Conservation (phyloP, 2,797 vertebrate genomes). For the Pseudochromis fuscus region DNA sequence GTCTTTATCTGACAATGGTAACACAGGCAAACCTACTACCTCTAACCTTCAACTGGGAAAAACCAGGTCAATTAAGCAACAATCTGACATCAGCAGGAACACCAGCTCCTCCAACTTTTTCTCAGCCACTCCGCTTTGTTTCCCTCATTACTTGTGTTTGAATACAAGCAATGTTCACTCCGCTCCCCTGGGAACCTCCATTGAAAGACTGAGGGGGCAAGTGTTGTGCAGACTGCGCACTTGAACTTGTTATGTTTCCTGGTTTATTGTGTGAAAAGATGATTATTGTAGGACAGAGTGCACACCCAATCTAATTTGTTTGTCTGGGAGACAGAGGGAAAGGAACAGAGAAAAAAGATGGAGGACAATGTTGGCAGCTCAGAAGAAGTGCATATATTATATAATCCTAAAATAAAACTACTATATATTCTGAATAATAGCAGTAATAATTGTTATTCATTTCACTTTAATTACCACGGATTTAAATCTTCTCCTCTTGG, state of each 20-base stretch:
- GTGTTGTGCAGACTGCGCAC: constrained; percentile 44
- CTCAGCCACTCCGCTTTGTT: constrained; percentile 50
- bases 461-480: neutral
- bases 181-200: constrained; percentile 16
- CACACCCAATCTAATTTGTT: constrained; percentile 28
- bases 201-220: constrained; percentile 47
- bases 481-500: neutral
- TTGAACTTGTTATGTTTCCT: constrained; percentile 69
- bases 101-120: constrained; percentile 44
- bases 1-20: neutral
- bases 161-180: constrained; percentile 35
- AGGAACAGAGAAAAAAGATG: constrained; percentile 34
- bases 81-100: constrained; percentile 59
- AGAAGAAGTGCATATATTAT: neutral
- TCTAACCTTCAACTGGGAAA: constrained; percentile 49
- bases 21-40: constrained; percentile 12
- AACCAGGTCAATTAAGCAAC: constrained; percentile 57
- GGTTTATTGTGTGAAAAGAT: constrained; percentile 40
- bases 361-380: neutral
- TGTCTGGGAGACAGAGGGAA: constrained; percentile 33
- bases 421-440: neutral
- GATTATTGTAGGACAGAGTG: constrained; percentile 43
- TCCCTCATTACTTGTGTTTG: constrained; percentile 44
- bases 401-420: neutral
- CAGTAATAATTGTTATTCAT: neutral